These are phyloP conservation scores for Callipepla californica DNA, from an alignment of 2,113 vertebrate species.

Conservation along the genomic window DNA sequence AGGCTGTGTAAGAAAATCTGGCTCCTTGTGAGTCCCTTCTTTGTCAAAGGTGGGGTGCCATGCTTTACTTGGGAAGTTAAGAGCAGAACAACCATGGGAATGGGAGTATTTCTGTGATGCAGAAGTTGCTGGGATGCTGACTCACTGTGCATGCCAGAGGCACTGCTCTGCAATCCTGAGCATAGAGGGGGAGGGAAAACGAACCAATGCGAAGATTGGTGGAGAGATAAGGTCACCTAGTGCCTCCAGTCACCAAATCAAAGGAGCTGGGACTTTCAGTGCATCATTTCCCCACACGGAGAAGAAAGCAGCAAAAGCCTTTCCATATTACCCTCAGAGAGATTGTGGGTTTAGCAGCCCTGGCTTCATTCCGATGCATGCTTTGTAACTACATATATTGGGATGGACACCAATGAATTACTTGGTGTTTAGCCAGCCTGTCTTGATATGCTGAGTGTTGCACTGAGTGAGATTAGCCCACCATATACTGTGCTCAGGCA, in stretches of 20 bases:
- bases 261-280: slow-evolving; percentile 39
- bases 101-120: background rate
- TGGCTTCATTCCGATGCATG: background rate
- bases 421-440: background rate
- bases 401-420: background rate
- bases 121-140: slow-evolving; percentile 23
- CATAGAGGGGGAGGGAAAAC: background rate
- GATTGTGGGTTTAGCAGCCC: background rate
- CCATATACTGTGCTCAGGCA: rapidly evolving
- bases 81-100: background rate
- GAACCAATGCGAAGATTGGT: slow-evolving; percentile 32
- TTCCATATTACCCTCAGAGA: rapidly evolving
- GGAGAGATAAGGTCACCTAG: slow-evolving; percentile 69
- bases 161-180: slow-evolving; percentile 13
- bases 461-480: background rate
- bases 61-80: background rate
- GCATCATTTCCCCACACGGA: background rate
- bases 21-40: background rate
- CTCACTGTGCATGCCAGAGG: slow-evolving; percentile 44
- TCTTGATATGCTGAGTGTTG: background rate
- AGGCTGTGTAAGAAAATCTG: background rate
- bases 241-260: slow-evolving; percentile 55
- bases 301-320: background rate
- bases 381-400: background rate
- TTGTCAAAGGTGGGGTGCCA: background rate